A percentile compares a stretch with the other conserved stretches of the same genome.
These are phyloP conservation scores for Drosophila colorata DNA, from an alignment of 2,888 invertebrate genomes.

Conservation along the genomic window DNA sequence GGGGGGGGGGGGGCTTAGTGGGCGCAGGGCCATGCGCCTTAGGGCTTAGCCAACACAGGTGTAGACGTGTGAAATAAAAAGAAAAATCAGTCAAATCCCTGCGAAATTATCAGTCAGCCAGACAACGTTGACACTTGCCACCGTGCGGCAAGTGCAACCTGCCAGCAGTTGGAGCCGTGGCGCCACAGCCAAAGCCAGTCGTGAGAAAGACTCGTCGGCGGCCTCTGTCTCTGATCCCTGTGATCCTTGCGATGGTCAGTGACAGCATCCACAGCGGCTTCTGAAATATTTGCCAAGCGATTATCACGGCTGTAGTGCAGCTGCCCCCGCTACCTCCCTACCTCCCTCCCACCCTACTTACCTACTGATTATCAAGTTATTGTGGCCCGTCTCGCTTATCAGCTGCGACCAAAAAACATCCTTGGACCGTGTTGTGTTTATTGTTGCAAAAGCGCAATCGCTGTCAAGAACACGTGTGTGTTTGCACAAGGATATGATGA, in stretches of 20 bases:
- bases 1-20: background rate
- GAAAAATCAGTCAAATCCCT: constrained; percentile 23
- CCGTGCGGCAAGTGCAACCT: constrained; percentile 27
- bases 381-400: constrained; percentile 29
- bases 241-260: constrained; percentile 38
- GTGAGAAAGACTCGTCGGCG: constrained; percentile 57
- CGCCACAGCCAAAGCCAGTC: constrained; percentile 40
- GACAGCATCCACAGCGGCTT: background rate
- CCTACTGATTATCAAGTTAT: constrained; percentile 14
- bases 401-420: constrained; percentile 54
- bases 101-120: constrained; percentile 20
- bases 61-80: constrained; percentile 33
- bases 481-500: constrained; percentile 75
- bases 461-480: constrained; percentile 80
- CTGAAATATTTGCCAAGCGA: constrained; percentile 42
- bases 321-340: background rate
- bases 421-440: constrained; percentile 53
- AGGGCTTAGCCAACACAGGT: constrained; percentile 27
- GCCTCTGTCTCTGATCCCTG: constrained; percentile 28
- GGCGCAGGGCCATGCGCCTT: background rate
- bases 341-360: no score
- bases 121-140: constrained; percentile 58
- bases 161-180: constrained; percentile 25
- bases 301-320: constrained; percentile 36
- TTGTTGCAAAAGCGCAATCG: constrained; percentile 75